Percentiles rank a stretch among this genome's conserved stretches.
These are phyloP conservation scores for Coregonus suidteri DNA, from an alignment of 2,797 vertebrate genomes.

Conservation along the genomic window DNA sequence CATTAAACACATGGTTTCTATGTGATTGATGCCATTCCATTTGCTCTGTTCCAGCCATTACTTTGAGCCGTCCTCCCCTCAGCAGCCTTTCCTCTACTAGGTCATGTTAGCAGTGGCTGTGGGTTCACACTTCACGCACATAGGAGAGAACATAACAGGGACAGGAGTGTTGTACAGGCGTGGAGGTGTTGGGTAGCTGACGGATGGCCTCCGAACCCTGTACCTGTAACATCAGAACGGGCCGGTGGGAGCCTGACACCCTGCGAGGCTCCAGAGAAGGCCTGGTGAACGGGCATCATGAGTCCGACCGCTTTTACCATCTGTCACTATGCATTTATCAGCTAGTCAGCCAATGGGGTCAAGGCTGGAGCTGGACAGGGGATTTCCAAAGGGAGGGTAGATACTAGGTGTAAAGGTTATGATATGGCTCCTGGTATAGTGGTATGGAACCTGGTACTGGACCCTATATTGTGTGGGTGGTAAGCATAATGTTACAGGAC, in stretches of 20 bases:
- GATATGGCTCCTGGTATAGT: not conserved
- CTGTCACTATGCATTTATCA: conserved; percentile 27
- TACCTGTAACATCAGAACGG: conserved; percentile 14
- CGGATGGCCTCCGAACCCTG: not conserved
- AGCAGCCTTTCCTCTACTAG: too few species aligned
- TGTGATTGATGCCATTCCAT: too few species aligned
- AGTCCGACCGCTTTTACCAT: conserved; percentile 26
- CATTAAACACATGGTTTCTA: too few species aligned
- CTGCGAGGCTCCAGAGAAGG: not conserved
- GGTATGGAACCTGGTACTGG: not conserved
- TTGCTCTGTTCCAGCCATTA: too few species aligned
- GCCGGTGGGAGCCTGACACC: conserved; percentile 15
- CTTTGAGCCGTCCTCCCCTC: too few species aligned
- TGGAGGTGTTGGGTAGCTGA: not conserved
- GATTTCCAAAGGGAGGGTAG: conserved; percentile 28
- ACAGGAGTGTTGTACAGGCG: too few species aligned
- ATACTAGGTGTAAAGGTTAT: not conserved
- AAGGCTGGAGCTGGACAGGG: conserved; percentile 18
- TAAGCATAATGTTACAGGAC: not conserved
- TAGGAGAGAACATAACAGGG: too few species aligned
- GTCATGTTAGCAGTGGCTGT: too few species aligned
- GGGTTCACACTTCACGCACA: too few species aligned
- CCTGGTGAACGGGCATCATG: too few species aligned
- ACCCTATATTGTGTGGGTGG: not conserved
- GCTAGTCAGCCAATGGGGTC: conserved; percentile 9